Evolutionary conservation across 2,113 vertebrate genomes (phyloP).

Genomic region (Dasyurus viverrinus): DNA sequence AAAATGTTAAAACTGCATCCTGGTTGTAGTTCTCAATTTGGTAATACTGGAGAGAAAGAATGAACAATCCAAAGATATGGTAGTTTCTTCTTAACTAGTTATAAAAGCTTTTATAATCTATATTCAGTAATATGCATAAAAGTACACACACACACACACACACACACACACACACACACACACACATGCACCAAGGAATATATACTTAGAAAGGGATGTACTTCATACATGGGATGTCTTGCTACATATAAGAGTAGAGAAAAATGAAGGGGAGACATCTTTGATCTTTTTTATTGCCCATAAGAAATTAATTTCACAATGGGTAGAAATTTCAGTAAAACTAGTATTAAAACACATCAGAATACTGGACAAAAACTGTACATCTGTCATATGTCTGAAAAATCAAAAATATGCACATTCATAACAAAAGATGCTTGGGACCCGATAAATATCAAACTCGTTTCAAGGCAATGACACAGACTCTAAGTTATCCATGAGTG

Average conservation of each 20-base stretch:
- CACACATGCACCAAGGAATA: not conserved
- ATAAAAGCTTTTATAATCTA: not conserved
- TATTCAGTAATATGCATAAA: not conserved
- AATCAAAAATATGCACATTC: slow-evolving; percentile 48
- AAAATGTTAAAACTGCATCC: not conserved
- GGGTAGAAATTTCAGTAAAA: slow-evolving; percentile 32
- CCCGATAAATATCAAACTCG: slow-evolving; percentile 44
- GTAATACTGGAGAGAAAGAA: not conserved
- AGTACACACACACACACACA: not conserved
- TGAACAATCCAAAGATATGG: not conserved
- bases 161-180: no score
- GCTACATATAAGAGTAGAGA: not conserved
- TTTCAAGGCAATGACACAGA: slow-evolving; percentile 30
- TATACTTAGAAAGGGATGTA: not conserved
- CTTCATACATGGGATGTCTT: not conserved
- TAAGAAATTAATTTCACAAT: slow-evolving; percentile 26
- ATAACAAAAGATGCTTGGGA: slow-evolving; percentile 49
- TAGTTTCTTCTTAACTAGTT: not conserved
- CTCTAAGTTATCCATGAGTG: slow-evolving; percentile 12
- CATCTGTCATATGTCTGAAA: slow-evolving; percentile 35
- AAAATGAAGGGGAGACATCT: not conserved
- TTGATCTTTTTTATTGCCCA: not conserved
- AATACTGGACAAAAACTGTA: slow-evolving; percentile 35
- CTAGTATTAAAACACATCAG: slow-evolving; percentile 26
- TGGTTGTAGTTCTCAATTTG: not conserved